Base-by-base conservation (phyloP, 2,797 vertebrate genomes). In the Myotis daubentonii region DNA sequence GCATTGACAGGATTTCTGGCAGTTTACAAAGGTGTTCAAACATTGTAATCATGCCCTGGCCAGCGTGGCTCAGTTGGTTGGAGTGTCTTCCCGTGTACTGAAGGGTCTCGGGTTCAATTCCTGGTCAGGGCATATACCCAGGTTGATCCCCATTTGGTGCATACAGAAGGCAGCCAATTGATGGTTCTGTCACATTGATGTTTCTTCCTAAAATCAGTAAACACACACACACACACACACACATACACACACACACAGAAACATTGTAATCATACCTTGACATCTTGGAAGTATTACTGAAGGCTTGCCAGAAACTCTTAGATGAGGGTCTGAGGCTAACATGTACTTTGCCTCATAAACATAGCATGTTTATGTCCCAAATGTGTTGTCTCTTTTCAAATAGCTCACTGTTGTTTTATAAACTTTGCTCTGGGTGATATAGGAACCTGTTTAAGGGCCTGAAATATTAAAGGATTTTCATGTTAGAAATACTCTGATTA, bases 361-460 rank as follows among this genome's bases (percentile, higher is more conserved):
- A 16, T 51, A 57, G 55, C 22, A 57, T 60, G 57, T 60, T 60
- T 60, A 60, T 60, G 57, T 60, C 57, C 25, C 57, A 93, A 92
- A 93, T 57, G 68, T 66, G 28, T 95, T 82, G 44, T 17, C 19
- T 76, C 23, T 53, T 89, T 89, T 76, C 16, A 76, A 94, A 90
- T 33, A 90, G n/a, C 2, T 71, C 76, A 75, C 15, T 81, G 7
- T n/a, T 33, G 55, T 68, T 15, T 82, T 57, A 87, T 68, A 5
- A 78, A 80, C 76, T 75, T 93, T 88, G 72, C 12, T 76, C 8
- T 71, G 38, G 38, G 65, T 94, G 23, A 83, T 80, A 82, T 79
- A 86, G 79, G 70, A 82, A 74, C 8, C 13, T 49, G 19, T 38
- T 94, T 71, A 84, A 92, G 57, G 47, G 28, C 25, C 51, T 94